Conservation (phyloP, 2,113 vertebrate species). For the Cromileptes altivelis region DNA sequence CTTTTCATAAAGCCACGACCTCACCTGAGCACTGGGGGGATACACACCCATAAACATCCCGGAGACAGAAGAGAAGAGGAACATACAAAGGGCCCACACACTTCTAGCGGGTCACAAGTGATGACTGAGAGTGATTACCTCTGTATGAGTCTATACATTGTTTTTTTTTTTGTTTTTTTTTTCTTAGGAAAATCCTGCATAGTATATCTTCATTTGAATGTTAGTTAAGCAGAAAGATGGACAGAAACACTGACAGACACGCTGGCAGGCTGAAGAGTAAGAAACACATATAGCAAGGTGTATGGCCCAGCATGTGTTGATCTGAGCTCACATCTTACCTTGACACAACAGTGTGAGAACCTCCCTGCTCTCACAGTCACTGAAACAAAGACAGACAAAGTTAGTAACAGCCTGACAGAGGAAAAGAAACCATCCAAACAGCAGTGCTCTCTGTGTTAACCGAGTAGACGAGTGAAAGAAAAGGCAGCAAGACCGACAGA, state of each 20-base stretch:
- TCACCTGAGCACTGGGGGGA: too few species aligned
- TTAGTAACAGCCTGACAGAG: slow-evolving; percentile 20
- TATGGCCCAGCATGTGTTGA: not conserved
- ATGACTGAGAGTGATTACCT: too few species aligned
- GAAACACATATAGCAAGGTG: not conserved
- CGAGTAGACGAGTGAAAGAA: not conserved
- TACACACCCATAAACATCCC: too few species aligned
- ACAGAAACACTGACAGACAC: not conserved
- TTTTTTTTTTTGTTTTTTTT: too few species aligned
- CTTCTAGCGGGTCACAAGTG: too few species aligned
- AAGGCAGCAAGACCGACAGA: slow-evolving; percentile 29
- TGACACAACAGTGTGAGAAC: slow-evolving; percentile 85
- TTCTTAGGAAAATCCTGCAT: too few species aligned
- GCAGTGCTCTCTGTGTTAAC: not conserved
- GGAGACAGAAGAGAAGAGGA: too few species aligned
- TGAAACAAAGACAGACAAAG: slow-evolving; percentile 72
- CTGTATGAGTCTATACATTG: too few species aligned
- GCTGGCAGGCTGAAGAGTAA: not conserved
- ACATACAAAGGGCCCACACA: too few species aligned
- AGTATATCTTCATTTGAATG: too few species aligned
- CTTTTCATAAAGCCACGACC: too few species aligned
- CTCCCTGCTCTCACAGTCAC: slow-evolving; percentile 84
- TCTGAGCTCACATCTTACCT: slow-evolving; percentile 73
- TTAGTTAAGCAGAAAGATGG: not conserved
- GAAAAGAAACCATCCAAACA: slow-evolving; percentile 21